phyloP scores from a whole-genome alignment of 2,888 invertebrate genomes.

The Tetragonula carbonaria region DNA sequence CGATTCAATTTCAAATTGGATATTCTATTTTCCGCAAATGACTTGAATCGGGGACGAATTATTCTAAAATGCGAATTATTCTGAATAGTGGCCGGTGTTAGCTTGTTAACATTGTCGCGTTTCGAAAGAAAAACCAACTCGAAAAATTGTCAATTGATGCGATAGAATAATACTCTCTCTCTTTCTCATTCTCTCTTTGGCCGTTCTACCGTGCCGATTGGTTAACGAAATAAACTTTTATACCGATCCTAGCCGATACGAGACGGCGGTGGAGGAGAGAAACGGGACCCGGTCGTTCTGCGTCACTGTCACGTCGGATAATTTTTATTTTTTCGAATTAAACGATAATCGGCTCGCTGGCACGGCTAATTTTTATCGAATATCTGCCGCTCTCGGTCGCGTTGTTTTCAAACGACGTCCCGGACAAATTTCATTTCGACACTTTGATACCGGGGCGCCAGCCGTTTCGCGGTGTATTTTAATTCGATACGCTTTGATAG shows the following conservation, averaged over 20 bases:
- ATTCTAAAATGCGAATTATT: too few relatives aligned
- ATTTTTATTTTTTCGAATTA: slow-evolving; percentile 22
- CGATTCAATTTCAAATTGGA: too few relatives aligned
- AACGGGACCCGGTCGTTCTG: neutral
- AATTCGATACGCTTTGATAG: slow-evolving; percentile 51
- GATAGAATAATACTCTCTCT: neutral
- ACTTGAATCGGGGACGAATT: too few relatives aligned
- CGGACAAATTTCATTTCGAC: slow-evolving; percentile 44
- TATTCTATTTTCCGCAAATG: too few relatives aligned
- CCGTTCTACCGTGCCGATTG: neutral
- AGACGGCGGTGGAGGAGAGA: too few relatives aligned
- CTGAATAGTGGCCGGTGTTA: too few relatives aligned
- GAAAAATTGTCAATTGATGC: neutral
- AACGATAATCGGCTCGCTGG: slow-evolving; percentile 29
- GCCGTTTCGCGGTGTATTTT: slow-evolving; percentile 41
- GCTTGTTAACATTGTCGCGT: neutral
- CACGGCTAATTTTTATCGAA: slow-evolving; percentile 42
- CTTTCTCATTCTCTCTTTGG: neutral
- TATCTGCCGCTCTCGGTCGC: neutral
- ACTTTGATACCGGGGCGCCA: neutral
- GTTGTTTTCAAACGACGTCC: slow-evolving; percentile 24
- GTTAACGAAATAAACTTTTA: slow-evolving; percentile 33
- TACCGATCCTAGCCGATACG: neutral
- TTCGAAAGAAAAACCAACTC: neutral
- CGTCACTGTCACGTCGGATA: neutral